Percentiles rank a stretch among this genome's conserved stretches.
Conservation (phyloP, 2,113 vertebrate species). For the Sarotherodon lohbergeri region DNA sequence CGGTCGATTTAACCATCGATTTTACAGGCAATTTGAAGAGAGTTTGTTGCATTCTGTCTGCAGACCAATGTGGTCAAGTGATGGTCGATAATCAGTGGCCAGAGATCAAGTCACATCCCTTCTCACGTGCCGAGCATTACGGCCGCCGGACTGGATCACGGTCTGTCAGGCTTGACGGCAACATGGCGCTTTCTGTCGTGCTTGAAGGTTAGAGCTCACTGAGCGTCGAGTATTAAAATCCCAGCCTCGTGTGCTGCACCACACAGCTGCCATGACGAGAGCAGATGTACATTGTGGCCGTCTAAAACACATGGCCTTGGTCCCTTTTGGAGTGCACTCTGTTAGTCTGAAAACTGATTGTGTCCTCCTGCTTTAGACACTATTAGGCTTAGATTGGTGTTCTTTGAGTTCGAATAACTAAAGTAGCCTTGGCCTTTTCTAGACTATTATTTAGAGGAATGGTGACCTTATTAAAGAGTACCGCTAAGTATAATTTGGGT, state of each 20-base stretch:
- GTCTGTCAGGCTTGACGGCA: background rate
- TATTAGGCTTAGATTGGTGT: background rate
- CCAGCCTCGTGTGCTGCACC: background rate
- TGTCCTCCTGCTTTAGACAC: background rate
- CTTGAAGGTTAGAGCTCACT: background rate
- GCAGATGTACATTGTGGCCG: background rate
- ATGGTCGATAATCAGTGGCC: background rate
- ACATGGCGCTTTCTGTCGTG: background rate
- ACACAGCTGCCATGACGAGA: constrained; percentile 9
- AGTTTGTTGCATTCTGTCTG: background rate
- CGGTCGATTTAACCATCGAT: constrained; percentile 14
- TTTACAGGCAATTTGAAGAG: constrained; percentile 5
- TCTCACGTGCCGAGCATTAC: background rate
- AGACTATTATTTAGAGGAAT: background rate
- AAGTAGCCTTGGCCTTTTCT: background rate
- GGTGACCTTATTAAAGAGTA: background rate
- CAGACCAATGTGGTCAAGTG: background rate
- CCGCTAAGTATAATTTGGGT: background rate
- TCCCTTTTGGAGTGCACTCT: background rate
- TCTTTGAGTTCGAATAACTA: background rate
- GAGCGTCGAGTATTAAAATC: background rate
- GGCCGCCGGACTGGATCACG: background rate
- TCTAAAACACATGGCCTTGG: constrained; percentile 1
- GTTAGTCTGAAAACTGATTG: background rate
- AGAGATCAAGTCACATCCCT: background rate